Evolutionary conservation across 2,113 vertebrate genomes (phyloP).

Genomic region (Prolemur simus): DNA sequence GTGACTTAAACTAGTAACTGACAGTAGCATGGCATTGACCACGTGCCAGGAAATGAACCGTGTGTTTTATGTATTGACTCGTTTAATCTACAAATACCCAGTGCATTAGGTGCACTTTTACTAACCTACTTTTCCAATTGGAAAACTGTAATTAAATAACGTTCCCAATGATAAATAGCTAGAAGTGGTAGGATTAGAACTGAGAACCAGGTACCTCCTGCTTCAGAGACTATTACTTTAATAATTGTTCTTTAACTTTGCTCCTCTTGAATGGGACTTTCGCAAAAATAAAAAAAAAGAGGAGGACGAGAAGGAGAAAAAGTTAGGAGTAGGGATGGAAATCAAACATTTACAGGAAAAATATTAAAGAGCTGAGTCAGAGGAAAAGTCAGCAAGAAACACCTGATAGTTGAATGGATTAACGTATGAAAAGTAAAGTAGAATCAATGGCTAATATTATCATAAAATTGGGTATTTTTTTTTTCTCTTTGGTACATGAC

Average conservation of each 20-base stretch:
- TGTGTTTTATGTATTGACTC: accelerated
- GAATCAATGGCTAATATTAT: background rate
- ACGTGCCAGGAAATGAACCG: background rate
- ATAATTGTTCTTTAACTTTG: background rate
- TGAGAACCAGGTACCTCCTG: too few species aligned
- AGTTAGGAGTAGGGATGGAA: background rate
- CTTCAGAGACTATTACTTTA: background rate
- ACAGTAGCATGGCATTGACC: accelerated
- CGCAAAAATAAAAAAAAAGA: background rate
- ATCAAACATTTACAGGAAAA: background rate
- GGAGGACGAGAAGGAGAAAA: background rate
- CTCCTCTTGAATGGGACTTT: background rate
- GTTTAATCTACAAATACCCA: background rate
- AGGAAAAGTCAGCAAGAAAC: background rate
- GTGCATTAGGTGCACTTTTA: accelerated
- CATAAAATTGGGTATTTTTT: background rate
- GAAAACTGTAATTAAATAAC: background rate
- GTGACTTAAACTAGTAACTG: accelerated
- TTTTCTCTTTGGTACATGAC: background rate
- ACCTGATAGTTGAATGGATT: background rate
- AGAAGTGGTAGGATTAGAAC: background rate
- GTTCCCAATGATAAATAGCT: background rate
- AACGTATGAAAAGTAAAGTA: background rate
- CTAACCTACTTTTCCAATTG: background rate
- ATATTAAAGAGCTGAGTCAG: background rate